These are phyloP conservation scores for Corapipo altera DNA, from an alignment of 2,113 vertebrate genomes.

Conservation along the genomic window DNA sequence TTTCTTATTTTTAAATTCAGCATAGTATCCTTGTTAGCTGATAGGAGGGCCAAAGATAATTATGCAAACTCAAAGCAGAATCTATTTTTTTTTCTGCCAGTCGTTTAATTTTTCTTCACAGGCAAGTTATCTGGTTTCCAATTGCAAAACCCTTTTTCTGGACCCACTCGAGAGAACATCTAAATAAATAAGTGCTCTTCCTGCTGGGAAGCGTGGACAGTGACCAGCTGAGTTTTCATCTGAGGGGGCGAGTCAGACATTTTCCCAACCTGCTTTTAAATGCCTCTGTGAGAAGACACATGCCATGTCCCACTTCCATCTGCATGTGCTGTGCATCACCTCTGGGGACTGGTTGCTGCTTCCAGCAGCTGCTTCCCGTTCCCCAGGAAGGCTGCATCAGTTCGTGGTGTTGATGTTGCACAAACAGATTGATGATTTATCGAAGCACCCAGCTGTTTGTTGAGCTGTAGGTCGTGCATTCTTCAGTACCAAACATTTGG, in stretches of 20 bases:
- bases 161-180: background rate
- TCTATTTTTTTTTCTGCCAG: background rate
- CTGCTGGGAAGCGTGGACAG: background rate
- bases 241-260: background rate
- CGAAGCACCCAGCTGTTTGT: background rate
- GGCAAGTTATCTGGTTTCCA: background rate
- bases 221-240: background rate
- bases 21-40: rapidly evolving
- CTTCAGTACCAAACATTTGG: background rate
- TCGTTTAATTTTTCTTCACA: background rate
- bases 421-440: background rate
- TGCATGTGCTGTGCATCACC: rapidly evolving
- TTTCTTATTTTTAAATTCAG: background rate
- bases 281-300: rapidly evolving
- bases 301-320: rapidly evolving
- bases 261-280: background rate
- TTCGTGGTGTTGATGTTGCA: background rate
- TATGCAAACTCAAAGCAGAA: background rate
- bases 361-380: rapidly evolving
- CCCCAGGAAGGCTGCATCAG: background rate
- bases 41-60: background rate
- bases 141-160: background rate
- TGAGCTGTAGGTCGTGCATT: rapidly evolving
- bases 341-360: background rate
- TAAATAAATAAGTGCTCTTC: background rate